Evolutionary conservation across 2,113 vertebrate genomes (phyloP).

Genomic region (Malaclemys terrapin): DNA sequence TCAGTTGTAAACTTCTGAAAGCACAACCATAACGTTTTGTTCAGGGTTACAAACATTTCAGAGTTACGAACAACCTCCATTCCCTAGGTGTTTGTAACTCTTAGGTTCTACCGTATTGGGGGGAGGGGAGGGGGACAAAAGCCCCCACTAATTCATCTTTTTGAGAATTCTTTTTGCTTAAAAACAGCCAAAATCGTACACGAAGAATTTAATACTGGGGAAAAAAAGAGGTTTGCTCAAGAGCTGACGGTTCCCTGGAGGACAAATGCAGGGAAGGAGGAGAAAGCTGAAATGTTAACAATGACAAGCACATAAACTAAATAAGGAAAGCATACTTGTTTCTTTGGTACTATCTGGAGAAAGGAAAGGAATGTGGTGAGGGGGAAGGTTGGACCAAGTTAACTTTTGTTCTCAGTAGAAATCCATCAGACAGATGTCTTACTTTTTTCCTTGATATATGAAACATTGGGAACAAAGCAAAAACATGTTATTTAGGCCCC

Average conservation of each 20-base stretch:
- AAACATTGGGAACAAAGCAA: not conserved
- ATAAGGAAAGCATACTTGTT: not conserved
- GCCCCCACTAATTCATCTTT: not conserved
- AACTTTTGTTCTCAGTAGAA: not conserved
- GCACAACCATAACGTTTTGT: too few relatives aligned
- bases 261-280: not conserved
- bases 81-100: too few relatives aligned
- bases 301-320: not conserved
- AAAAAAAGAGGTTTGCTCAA: not conserved
- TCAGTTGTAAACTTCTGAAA: too few relatives aligned
- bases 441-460: not conserved
- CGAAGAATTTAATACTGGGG: not conserved
- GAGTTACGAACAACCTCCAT: too few relatives aligned
- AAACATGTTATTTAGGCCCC: not conserved
- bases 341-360: not conserved
- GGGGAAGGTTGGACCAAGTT: not conserved
- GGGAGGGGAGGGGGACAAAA: too few relatives aligned
- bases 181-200: not conserved
- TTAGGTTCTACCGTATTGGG: too few relatives aligned
- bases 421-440: not conserved
- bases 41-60: too few relatives aligned
- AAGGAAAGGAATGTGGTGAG: slow-evolving; percentile 33
- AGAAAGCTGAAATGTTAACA: not conserved
- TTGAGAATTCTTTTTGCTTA: not conserved
- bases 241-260: not conserved